Evolutionary conservation across 2,113 vertebrate species (phyloP).

Genomic region (Oceanodroma tethys): DNA sequence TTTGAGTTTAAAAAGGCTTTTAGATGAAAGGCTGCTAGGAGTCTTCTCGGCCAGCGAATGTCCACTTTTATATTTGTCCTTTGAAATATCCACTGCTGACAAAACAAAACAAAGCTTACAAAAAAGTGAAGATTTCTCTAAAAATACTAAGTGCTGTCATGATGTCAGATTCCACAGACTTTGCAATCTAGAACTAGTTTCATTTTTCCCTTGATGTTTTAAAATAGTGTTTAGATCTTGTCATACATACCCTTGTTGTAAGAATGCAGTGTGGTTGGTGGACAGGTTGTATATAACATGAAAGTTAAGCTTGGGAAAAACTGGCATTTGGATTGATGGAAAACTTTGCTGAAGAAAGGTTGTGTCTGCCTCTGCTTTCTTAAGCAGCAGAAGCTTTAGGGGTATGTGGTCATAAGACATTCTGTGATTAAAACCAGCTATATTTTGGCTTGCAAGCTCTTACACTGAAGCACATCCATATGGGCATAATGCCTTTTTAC

Average conservation of each 20-base stretch:
- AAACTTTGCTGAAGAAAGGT: not conserved
- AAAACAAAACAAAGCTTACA: not conserved
- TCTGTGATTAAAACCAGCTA: not conserved
- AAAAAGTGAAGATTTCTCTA: not conserved
- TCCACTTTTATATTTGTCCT: not conserved
- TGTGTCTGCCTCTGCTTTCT: not conserved
- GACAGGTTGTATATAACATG: not conserved
- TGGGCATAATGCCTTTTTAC: not conserved
- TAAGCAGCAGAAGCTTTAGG: not conserved
- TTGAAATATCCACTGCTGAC: not conserved
- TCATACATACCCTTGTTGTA: not conserved
- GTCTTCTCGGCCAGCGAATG: not conserved
- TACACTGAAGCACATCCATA: not conserved
- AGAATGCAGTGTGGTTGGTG: not conserved
- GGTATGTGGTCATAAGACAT: not conserved
- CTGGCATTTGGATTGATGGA: not conserved
- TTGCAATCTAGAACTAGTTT: not conserved
- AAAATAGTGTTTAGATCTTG: not conserved
- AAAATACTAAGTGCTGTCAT: not conserved
- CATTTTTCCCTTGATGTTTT: not conserved
- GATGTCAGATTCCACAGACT: not conserved
- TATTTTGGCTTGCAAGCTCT: not conserved
- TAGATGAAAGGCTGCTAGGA: not conserved
- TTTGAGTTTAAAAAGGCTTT: not conserved
- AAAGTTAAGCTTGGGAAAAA: not conserved